Evolutionary conservation across 2,797 vertebrate genomes (phyloP).

Genomic region (Podarcis siculus): DNA sequence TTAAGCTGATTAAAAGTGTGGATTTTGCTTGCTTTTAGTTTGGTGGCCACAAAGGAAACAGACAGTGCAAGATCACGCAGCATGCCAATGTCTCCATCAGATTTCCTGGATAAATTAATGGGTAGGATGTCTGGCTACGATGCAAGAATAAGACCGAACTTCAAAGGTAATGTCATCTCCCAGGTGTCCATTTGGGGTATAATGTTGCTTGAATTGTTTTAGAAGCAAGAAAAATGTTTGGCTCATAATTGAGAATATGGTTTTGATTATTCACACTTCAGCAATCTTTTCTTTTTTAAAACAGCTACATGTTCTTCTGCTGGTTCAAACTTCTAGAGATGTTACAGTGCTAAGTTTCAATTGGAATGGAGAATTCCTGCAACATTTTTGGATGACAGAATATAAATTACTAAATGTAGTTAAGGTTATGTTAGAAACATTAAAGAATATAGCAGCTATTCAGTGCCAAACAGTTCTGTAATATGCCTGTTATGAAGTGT

Average conservation of each 20-base stretch:
- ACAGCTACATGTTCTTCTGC: background rate
- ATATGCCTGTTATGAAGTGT: background rate
- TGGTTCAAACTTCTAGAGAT: background rate
- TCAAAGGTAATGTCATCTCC: conserved; percentile 83
- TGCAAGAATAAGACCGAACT: conserved; percentile 90
- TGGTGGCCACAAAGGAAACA: conserved; percentile 87
- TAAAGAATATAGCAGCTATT: background rate
- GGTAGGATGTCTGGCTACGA: conserved; percentile 90
- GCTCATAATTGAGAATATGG: conserved; percentile 5
- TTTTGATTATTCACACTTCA: conserved; percentile 2
- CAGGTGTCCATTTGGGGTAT: background rate
- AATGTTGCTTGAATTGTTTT: background rate
- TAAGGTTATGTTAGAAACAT: background rate
- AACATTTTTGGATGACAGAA: background rate
- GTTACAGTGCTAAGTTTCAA: background rate
- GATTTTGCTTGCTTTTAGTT: conserved; percentile 72
- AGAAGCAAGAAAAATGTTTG: background rate
- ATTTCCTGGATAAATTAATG: conserved; percentile 92
- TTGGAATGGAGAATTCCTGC: background rate
- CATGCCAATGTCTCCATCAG: conserved; percentile 87
- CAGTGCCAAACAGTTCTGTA: background rate
- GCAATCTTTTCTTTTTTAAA: too few relatives aligned
- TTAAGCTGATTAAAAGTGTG: conserved; percentile 35
- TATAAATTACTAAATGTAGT: background rate
- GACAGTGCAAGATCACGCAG: conserved; percentile 83